phyloP scores from a whole-genome alignment of 2,888 invertebrate species.

The Drosophila diplacantha region DNA sequence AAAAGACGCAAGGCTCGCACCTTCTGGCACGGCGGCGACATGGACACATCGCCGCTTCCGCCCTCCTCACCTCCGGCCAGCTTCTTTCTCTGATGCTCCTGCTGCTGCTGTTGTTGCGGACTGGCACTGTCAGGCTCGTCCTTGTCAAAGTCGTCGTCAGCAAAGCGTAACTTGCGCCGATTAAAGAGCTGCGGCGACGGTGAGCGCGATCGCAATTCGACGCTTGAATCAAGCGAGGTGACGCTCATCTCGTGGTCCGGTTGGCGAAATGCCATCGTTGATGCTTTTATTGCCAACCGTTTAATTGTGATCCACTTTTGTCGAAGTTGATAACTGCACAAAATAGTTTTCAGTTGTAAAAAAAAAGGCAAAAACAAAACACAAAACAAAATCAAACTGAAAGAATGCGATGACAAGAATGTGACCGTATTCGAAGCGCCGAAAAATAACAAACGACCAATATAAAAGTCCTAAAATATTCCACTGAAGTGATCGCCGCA shows the following conservation, averaged over 20 bases:
- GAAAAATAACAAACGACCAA: background rate
- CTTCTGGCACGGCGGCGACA: conserved; percentile 81
- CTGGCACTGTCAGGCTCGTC: conserved; percentile 52
- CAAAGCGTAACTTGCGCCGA: conserved; percentile 76
- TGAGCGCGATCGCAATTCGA: conserved; percentile 72
- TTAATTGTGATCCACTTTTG: background rate
- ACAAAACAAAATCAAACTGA: conserved; percentile 22
- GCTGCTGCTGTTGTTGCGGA: conserved; percentile 43
- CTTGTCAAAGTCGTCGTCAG: conserved; percentile 71
- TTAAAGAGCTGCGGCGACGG: conserved; percentile 72
- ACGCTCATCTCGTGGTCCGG: conserved; percentile 59
- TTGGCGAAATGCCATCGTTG: conserved; percentile 68
- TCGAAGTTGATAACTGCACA: background rate
- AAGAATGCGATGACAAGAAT: conserved; percentile 18
- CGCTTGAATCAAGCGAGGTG: conserved; percentile 69
- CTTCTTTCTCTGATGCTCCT: conserved; percentile 32
- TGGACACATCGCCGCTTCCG: conserved; percentile 31
- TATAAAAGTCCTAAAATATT: background rate
- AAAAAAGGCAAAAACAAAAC: conserved; percentile 32
- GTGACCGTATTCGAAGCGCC: conserved; percentile 21
- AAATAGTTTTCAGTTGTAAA: background rate
- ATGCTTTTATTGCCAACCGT: conserved; percentile 4
- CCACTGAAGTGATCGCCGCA: background rate
- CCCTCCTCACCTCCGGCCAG: background rate
- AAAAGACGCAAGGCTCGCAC: conserved; percentile 84